A percentile compares a stretch with the other conserved stretches of the same genome.
phyloP scores from a whole-genome alignment of 2,797 vertebrate genomes.

The Thalassophryne amazonica region DNA sequence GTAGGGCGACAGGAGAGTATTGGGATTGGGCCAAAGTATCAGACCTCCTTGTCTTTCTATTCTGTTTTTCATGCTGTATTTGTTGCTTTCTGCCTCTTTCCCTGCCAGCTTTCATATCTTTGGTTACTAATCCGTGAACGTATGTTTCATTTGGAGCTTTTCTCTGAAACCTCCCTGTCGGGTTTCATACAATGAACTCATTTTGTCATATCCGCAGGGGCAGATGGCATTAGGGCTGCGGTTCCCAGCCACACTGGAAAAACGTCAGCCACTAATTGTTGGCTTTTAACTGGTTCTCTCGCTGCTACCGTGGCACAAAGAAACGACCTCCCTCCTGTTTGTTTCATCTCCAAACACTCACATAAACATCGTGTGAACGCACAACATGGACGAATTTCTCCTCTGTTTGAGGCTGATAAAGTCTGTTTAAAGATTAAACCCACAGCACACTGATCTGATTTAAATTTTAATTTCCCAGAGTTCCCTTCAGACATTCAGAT shows the following conservation, averaged over 20 bases:
- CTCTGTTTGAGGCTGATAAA: conserved; percentile 8
- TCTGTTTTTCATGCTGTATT: not conserved
- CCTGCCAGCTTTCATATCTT: not conserved
- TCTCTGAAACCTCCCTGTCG: conserved; percentile 1
- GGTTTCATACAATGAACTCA: conserved; percentile 4
- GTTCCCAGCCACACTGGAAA: not conserved
- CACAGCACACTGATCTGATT: not conserved
- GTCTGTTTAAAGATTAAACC: not conserved
- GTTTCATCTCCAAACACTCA: not conserved
- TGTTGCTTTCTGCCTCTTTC: not conserved
- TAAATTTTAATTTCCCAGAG: conserved; percentile 30
- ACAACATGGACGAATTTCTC: conserved; percentile 2
- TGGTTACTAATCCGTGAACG: conserved; percentile 13
- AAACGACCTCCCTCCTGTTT: not conserved
- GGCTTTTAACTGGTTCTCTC: no score
- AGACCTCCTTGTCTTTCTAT: no score
- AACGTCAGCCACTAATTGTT: not conserved
- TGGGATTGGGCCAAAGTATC: no score
- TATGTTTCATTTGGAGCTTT: conserved; percentile 10
- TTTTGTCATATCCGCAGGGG: not conserved
- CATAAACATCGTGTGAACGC: not conserved
- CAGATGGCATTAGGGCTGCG: not conserved
- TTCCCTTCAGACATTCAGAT: no score
- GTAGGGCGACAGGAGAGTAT: no score
- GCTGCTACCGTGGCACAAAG: no score